These are phyloP conservation scores for Crocallis elinguaria DNA, from an alignment of 2,888 invertebrate genomes.

Conservation along the genomic window DNA sequence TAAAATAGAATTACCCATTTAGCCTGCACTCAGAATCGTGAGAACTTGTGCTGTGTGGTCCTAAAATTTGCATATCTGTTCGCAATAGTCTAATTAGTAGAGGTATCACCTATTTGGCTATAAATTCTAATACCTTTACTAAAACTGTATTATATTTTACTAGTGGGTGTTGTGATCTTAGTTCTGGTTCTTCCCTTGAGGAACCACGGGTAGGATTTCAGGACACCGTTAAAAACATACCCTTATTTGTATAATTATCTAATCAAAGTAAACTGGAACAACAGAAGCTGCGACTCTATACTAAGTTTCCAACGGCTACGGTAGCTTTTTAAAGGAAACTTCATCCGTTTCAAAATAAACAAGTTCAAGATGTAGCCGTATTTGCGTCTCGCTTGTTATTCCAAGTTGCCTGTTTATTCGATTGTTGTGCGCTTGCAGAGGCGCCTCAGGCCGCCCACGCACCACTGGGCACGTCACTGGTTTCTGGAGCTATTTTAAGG, in stretches of 20 bases:
- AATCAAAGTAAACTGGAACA: neutral
- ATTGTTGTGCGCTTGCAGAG: slow-evolving; percentile 48
- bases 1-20: slow-evolving; percentile 12
- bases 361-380: slow-evolving; percentile 21
- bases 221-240: neutral
- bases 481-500: slow-evolving; percentile 24
- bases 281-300: neutral
- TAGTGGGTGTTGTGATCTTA: too few relatives aligned
- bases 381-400: slow-evolving; percentile 26
- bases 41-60: slow-evolving; percentile 19
- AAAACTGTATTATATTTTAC: too few relatives aligned
- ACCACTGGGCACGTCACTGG: slow-evolving; percentile 6
- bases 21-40: slow-evolving; percentile 26
- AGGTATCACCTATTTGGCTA: neutral
- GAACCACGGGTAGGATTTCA: too few relatives aligned
- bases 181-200: too few relatives aligned
- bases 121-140: neutral
- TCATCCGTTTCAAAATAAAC: slow-evolving; percentile 34
- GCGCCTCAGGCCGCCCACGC: slow-evolving; percentile 35
- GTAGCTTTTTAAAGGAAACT: slow-evolving; percentile 1
- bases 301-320: neutral
- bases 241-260: neutral
- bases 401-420: slow-evolving; percentile 26
- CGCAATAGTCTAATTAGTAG: slow-evolving; percentile 3
- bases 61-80: slow-evolving; percentile 8